Conservation (phyloP, 2,113 vertebrate species). For the Psilopsiagon aurifrons region DNA sequence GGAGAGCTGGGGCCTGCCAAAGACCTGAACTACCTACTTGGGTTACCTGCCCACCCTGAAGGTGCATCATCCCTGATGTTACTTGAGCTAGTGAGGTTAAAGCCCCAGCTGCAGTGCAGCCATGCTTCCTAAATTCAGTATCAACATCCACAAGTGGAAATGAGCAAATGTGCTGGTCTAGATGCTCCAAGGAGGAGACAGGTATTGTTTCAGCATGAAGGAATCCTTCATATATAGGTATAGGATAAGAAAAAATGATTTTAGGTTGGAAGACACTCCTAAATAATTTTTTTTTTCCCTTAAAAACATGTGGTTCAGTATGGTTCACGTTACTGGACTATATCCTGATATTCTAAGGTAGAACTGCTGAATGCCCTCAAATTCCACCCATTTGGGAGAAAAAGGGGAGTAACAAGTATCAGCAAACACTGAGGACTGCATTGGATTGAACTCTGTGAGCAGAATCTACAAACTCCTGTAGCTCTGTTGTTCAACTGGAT, state of each 20-base stretch:
- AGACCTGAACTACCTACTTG: not conserved
- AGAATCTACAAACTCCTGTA: not conserved
- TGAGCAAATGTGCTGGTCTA: not conserved
- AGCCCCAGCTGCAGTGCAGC: not conserved
- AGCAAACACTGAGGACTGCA: not conserved
- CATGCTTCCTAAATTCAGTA: not conserved
- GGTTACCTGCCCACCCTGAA: not conserved
- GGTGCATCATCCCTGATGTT: rapidly evolving
- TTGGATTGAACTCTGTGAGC: too few species aligned
- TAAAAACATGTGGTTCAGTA: not conserved
- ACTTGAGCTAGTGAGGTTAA: not conserved
- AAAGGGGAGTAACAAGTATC: not conserved
- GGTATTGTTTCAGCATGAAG: not conserved
- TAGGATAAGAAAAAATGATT: not conserved
- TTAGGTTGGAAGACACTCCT: not conserved
- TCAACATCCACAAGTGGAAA: rapidly evolving
- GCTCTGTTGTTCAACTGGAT: not conserved
- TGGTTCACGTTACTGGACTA: not conserved
- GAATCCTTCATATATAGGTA: not conserved
- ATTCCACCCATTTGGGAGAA: not conserved
- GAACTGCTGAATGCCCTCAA: not conserved
- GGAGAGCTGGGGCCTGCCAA: not conserved
- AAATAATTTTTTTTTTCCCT: rapidly evolving
- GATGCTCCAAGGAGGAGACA: not conserved
- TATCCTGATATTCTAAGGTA: rapidly evolving